phyloP scores from a whole-genome alignment of 1,140 invertebrate genomes.

The Pogonognathellus flavescens region DNA sequence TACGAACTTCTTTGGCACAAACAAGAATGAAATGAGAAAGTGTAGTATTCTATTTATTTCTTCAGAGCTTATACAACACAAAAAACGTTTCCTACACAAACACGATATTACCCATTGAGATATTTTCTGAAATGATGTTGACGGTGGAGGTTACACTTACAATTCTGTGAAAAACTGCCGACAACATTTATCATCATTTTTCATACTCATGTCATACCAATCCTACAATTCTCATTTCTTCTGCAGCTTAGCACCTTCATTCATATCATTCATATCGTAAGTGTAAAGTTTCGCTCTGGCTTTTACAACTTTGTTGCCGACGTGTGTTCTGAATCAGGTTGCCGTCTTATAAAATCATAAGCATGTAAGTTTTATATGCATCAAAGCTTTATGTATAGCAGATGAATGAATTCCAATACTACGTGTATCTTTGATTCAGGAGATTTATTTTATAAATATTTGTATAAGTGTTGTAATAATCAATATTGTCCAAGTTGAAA shows the following conservation, averaged over 20 bases:
- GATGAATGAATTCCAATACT: no score
- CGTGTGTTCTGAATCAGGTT: no score
- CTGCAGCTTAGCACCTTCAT: background rate
- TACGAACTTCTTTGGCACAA: background rate
- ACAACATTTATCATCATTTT: conserved; percentile 43
- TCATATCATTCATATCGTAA: background rate
- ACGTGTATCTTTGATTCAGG: no score
- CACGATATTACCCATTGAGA: background rate
- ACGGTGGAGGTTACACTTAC: background rate
- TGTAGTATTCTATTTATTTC: conserved; percentile 25
- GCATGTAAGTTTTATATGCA: no score
- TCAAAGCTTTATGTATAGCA: no score
- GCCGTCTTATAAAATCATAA: no score
- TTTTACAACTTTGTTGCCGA: no score
- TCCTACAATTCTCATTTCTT: background rate
- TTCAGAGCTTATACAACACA: background rate
- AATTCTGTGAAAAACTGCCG: conserved; percentile 23
- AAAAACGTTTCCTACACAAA: conserved; percentile 18
- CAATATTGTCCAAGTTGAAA: no score
- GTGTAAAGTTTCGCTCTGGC: background rate
- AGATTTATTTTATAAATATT: no score
- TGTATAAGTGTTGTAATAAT: no score
- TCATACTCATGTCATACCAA: conserved; percentile 25
- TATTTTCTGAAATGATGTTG: conserved; percentile 35
- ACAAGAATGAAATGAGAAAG: conserved; percentile 35